Conservation (phyloP, 2,888 invertebrate species). For the Scaptomyza parva region DNA sequence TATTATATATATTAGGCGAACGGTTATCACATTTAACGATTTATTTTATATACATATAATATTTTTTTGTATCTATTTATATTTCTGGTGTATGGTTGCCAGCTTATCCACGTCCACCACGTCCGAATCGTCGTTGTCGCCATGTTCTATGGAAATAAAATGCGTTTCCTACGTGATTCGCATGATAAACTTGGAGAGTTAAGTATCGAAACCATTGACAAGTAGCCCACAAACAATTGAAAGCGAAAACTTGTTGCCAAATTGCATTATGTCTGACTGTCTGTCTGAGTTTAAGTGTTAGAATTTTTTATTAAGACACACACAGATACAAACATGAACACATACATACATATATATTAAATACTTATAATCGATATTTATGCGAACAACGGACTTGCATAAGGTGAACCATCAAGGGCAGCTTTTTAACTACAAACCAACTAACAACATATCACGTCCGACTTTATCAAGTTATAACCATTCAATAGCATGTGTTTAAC, state of each 20-base stretch:
- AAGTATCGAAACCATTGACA: constrained; percentile 34
- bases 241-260: constrained; percentile 73
- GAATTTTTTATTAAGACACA: constrained; percentile 56
- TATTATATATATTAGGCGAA: constrained; percentile 72
- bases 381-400: constrained; percentile 67
- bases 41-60: constrained; percentile 56
- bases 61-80: constrained; percentile 33
- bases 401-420: constrained; percentile 65
- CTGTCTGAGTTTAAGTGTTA: constrained; percentile 63
- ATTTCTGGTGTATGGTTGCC: constrained; percentile 49
- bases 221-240: constrained; percentile 61
- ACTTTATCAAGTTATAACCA: constrained; percentile 2
- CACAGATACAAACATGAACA: too few relatives aligned
- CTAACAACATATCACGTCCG: constrained; percentile 35
- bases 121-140: constrained; percentile 70
- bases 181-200: constrained; percentile 42
- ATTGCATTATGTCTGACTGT: constrained; percentile 71
- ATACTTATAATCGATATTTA: constrained; percentile 76
- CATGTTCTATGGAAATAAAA: constrained; percentile 79
- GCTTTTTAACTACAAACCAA: constrained; percentile 10
- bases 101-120: constrained; percentile 60
- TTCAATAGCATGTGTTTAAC: not conserved
- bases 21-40: constrained; percentile 70
- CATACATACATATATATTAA: constrained; percentile 43
- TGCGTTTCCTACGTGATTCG: constrained; percentile 71